A percentile compares a stretch with the other conserved stretches of the same genome.
Conservation (phyloP, 2,888 invertebrate species). For the Stenolophus ochropezus region DNA sequence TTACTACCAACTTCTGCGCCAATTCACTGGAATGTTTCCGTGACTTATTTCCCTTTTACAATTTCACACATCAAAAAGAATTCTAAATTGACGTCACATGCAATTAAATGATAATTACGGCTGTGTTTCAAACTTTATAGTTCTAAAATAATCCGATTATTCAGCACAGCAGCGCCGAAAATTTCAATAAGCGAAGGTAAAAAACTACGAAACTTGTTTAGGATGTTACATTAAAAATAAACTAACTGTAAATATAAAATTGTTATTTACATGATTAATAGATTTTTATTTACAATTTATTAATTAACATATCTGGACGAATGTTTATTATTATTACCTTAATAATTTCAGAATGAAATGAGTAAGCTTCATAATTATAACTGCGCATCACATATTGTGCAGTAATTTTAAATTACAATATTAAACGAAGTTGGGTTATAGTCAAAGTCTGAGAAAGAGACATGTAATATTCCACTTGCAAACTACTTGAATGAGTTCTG, state of each 20-base stretch:
- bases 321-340: no score
- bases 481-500: background rate
- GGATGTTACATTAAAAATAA: no score
- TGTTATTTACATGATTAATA: no score
- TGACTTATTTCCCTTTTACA: background rate
- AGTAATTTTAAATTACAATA: background rate
- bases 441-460: background rate
- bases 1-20: background rate
- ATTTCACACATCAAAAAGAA: background rate
- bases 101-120: background rate
- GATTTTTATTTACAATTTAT: no score
- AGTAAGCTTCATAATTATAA: no score
- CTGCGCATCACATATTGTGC: no score
- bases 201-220: background rate
- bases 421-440: background rate
- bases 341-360: no score
- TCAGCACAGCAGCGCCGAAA: background rate
- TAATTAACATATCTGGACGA: no score
- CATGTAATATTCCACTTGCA: background rate
- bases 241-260: no score
- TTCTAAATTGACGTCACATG: background rate
- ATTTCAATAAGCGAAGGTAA: background rate
- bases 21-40: background rate
- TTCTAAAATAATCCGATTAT: background rate
- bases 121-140: background rate